Base-by-base conservation (phyloP, 2,113 vertebrate species). In the Podilymbus podiceps region DNA sequence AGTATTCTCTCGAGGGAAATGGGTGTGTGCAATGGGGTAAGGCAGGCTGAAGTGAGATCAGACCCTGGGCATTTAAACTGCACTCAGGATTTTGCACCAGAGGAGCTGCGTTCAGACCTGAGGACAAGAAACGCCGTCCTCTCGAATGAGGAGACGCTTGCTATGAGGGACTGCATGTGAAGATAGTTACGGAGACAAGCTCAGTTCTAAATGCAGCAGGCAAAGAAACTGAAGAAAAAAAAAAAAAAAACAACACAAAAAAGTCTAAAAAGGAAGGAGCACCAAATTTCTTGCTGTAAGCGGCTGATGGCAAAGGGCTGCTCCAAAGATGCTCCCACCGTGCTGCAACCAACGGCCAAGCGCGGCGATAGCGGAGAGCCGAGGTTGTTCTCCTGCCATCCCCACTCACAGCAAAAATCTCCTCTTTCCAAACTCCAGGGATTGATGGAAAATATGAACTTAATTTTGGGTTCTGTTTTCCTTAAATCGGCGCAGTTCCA, bases 391-490 rank as follows among this genome's bases (percentile, higher is more conserved):
- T 85, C 49, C 74, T 85, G 80, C 88, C 60, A 30, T 87, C 62
- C 81, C 71, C n/a, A 23, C 35, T 80, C 78, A 3, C 84, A 49
- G 50, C 3, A 72, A 77, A 88, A 85, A 80, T 23, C 89, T 83
- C 81, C 90, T 64, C 85, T 50, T 88, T 83, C 81, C 78, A 47
- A 90, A 52, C 91, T 66, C 85, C 90, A 66, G 67, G 40, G 42
- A 89, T 2, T 55, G 83, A 92, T 4, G 12, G 95, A 92, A 97
- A 97, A 97, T 93, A 88, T 90, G 92, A 97, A 96, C 90, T 95
- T 97, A 93, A 97, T 97, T 97, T 93, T 69, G 86, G 85, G 90
- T 77, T 95, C 94, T 97, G 93, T 94, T 97, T 96, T 85, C 95
- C 96, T 90, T 95, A 95, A 96, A 93, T 95, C 60, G 73, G 93